Base-by-base conservation (phyloP, 2,113 vertebrate species). In the Neoarius graeffei region DNA sequence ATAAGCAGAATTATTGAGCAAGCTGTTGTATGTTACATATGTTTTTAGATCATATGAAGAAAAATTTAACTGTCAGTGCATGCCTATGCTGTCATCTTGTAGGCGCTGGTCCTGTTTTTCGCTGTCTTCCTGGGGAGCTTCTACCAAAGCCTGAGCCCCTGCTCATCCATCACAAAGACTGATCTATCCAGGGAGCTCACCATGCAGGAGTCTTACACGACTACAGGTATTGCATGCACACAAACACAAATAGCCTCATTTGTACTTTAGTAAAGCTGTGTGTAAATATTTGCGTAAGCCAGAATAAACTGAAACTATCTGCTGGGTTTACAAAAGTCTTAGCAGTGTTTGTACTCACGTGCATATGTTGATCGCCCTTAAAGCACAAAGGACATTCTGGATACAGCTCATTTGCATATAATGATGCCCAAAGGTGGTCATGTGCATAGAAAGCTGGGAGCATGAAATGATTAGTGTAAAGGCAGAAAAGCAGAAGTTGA, bases 41-140 rank as follows among this genome's bases (percentile, higher is more conserved):
- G 42, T 42, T 42, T 42, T 42, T 42, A 42, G 42, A 42, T 42
- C n/a, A 25, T 23, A 62, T 82, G 30, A 82, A 80, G 76, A 56
- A 27, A 56, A 13, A 42, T 42, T 42, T 42, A 42, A 42, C 42
- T 42, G 42, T 42, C 42, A 42, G 42, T 42, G 42, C 42, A 42
- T 42, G 42, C 42, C 42, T 42, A 42, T 42, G 42, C 0, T 30
- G 20, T 73, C n/a, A 0, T 66, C 64, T 17, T 96, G 20, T 25
- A 99, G 98, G 97, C 98, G 89, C 95, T 98, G 15, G 97, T 97
- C 87, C 91, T 99, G 86, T 99, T 98, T 91, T 99, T 99, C 67
- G 95, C 98, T 0, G 93, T 99, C 85, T 97, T 97, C 59, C 95
- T 98, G 85, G 98, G 98, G 74, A 97, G 96, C 93, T 97, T 99